Percentiles rank a stretch among this genome's conserved stretches.
phyloP scores from a whole-genome alignment of 1,140 invertebrate genomes.

The Oryzaephilus surinamensis region DNA sequence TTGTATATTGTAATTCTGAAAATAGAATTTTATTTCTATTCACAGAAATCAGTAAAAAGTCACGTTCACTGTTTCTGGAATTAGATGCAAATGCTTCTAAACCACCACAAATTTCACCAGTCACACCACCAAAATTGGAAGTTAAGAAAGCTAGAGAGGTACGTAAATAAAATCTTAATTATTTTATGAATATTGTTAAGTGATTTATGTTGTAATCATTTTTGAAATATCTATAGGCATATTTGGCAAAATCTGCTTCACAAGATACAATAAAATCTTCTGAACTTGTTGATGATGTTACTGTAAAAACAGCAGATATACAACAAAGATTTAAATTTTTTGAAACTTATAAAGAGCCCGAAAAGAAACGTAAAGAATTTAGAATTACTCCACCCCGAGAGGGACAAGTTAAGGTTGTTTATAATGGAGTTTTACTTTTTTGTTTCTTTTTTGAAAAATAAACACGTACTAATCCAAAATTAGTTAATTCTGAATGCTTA shows the following conservation, averaged over 20 bases:
- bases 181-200: background rate
- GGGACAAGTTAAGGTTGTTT: conserved; percentile 33
- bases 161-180: conserved; percentile 9
- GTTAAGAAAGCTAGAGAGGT: conserved; percentile 30
- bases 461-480: too few relatives aligned
- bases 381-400: conserved; percentile 79
- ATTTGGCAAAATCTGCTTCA: conserved; percentile 45
- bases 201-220: background rate
- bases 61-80: conserved; percentile 73
- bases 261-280: conserved; percentile 61
- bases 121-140: conserved; percentile 35
- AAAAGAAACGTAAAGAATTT: conserved; percentile 61
- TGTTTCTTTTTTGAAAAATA: too few relatives aligned
- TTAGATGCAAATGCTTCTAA: conserved; percentile 58
- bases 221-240: conserved; percentile 37
- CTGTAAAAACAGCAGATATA: conserved; percentile 69
- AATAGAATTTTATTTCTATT: conserved; percentile 15
- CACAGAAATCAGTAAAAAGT: conserved; percentile 74
- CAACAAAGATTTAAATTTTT: conserved; percentile 83
- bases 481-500: too few relatives aligned
- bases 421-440: background rate
- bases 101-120: conserved; percentile 34
- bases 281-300: conserved; percentile 57
- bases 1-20: too few relatives aligned
- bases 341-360: conserved; percentile 70